Base-by-base conservation (phyloP, 2,113 vertebrate genomes). In the Rhea pennata region DNA sequence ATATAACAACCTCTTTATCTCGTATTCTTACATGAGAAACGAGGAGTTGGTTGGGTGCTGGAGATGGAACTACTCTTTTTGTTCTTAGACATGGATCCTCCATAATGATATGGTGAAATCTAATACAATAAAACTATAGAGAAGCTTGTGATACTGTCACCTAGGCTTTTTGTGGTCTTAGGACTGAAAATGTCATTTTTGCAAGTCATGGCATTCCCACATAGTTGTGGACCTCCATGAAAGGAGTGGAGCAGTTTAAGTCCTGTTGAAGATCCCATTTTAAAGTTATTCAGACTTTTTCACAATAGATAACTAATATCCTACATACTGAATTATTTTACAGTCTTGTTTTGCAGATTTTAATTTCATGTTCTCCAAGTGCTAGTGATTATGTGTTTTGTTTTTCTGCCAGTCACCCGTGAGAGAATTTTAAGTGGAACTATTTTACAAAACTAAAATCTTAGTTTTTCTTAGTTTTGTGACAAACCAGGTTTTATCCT, bases 131-230 rank as follows among this genome's bases (percentile, higher is more conserved):
- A 51, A 62, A 53, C 40, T 59, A 11, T 22, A n/a, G 54, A 74
- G 44, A 69, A 62, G 65, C 53, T 56, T 65, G 10, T 66, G 0
- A 1, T 82, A 70, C 94, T 95, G 93, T 90, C 93, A 93, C 20
- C 12, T 95, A 61, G 90, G 88, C 36, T 83, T 90, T 29, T 59
- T 58, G 27, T 88, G 39, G 51, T 93, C 65, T 67, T 33, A 69
- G 65, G 39, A 12, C 48, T 88, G 69, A 75, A 86, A 95, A 74
- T 50, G 31, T 40, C 48, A 10, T 78, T 93, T 97, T 95, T 80
- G 88, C 88, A 84, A 95, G 85, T 94, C 94, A 90, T 79, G 88
- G 72, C 80, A 46, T 81, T 90, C 61, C 33, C 61, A 75, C 6
- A 0, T 90, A 56, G 53, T 17, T 1, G 0, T 82, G 80, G 70